Evolutionary conservation across 1,140 invertebrate genomes (phyloP).

Genomic region (Plodia interpunctella): DNA sequence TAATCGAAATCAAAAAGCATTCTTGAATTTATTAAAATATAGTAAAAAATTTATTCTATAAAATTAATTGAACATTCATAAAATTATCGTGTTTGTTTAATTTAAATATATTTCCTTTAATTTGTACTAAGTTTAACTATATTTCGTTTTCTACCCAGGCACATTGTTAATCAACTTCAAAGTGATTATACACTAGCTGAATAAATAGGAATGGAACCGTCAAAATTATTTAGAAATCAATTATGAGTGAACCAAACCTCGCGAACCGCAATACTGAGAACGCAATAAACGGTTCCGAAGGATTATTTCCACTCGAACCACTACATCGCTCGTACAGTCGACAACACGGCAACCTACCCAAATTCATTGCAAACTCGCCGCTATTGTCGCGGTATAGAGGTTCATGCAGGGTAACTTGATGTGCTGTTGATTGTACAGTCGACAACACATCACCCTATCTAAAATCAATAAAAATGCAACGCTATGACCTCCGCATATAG

Average conservation of each 20-base stretch:
- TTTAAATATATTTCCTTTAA: too few relatives aligned
- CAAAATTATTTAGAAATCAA: constrained; percentile 37
- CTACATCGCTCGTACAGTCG: constrained; percentile 19
- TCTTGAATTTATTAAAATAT: too few relatives aligned
- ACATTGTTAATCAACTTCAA: not conserved
- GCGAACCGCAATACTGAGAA: constrained; percentile 50
- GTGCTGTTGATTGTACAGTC: not conserved
- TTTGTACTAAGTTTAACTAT: too few relatives aligned
- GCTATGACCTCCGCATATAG: too few relatives aligned
- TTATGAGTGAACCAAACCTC: constrained; percentile 30
- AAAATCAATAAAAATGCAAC: not conserved
- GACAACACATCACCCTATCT: not conserved
- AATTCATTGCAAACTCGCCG: too few relatives aligned
- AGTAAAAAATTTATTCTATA: too few relatives aligned
- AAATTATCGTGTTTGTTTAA: too few relatives aligned
- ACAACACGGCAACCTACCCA: not conserved
- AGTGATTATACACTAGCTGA: not conserved
- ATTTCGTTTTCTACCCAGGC: too few relatives aligned
- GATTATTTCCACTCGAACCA: constrained; percentile 56
- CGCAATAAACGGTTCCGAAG: constrained; percentile 55
- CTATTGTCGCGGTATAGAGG: too few relatives aligned
- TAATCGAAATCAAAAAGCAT: too few relatives aligned
- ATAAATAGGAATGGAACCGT: not conserved
- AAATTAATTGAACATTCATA: too few relatives aligned
- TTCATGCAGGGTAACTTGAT: too few relatives aligned